Base-by-base conservation (phyloP, 2,888 invertebrate genomes). In the Tenthredo amoena region DNA sequence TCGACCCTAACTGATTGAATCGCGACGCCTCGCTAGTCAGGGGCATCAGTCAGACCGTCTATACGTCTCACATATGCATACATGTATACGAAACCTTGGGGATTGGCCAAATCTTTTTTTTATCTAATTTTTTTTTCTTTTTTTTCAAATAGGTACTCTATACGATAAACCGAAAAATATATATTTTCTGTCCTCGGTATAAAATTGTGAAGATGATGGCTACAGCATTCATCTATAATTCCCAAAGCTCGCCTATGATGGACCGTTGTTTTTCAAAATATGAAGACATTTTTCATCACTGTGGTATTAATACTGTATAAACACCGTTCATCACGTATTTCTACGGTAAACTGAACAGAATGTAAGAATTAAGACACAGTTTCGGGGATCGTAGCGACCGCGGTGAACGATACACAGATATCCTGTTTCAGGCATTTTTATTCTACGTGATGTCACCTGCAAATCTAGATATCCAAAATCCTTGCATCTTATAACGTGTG, bases 11-110 rank as follows among this genome's bases (percentile, higher is more conserved):
- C 81, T 81, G 81, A 81, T 81, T 58, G 81, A 81, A 81, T 58
- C 58, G 81, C 81, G 81, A 81, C 81, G 81, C 81, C 81, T 81
- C 81, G 81, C 58, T 81, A 81, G 81, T 81, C 81, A 62, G 81
- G 62, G 62, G 62, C 58, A 58, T 81, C 81, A 81, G 62, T 81
- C 81, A 81, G 58, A 40, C 34, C 58, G 55, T 34, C 81, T 81
- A 37, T 58, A 40, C 37, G n/a, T 74, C 72, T 40, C 31, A 18
- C 21, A 21, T 15, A 74, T n/a, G 7, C 1, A 72, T 40, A 37
- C 3, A 40, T 40, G 21, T 10, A 21, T n/a, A 72, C 18, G 72
- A 74, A 74, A 26, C 18, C 9, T 77, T 77, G 77, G 77, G 18
- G 9, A 77, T 55, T 77, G 77, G 77, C 77, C 77, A 77, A 77